Percentiles rank a stretch among this genome's conserved stretches.
Evolutionary conservation across 2,113 vertebrate genomes (phyloP).

Genomic region (Galemys pyrenaicus): DNA sequence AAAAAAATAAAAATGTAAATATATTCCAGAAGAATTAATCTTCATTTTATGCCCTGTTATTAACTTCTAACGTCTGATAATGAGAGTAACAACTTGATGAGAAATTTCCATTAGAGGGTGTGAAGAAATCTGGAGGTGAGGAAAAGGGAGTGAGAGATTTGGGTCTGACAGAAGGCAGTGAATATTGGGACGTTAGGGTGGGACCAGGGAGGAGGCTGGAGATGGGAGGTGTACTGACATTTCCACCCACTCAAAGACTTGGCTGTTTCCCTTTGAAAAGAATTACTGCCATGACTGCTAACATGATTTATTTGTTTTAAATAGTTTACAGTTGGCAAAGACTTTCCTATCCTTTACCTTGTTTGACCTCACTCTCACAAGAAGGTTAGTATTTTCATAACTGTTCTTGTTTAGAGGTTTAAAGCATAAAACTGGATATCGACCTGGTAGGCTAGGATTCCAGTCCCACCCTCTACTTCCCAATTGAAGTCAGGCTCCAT

Average conservation of each 20-base stretch:
- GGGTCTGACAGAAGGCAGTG: neutral
- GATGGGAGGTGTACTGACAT: neutral
- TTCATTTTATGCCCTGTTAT: neutral
- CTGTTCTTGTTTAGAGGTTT: constrained; percentile 34
- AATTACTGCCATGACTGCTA: constrained; percentile 9
- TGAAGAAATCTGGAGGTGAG: neutral
- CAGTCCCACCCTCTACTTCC: neutral
- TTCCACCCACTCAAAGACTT: neutral
- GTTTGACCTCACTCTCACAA: neutral
- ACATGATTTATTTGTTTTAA: constrained; percentile 24
- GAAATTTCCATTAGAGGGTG: neutral
- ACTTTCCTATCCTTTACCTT: neutral
- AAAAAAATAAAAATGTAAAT: constrained; percentile 30
- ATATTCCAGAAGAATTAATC: constrained; percentile 26
- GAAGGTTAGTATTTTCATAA: neutral
- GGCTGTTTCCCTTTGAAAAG: constrained; percentile 38
- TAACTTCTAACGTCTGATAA: constrained; percentile 33
- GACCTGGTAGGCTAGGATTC: neutral
- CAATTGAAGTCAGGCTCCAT: neutral
- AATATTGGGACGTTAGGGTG: neutral
- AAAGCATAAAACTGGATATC: neutral
- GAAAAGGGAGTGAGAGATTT: neutral
- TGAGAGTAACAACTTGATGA: neutral
- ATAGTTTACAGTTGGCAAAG: constrained; percentile 14
- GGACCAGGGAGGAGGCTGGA: neutral